Evolutionary conservation across 2,797 vertebrate species (phyloP).

Genomic region (Sebastes elongatus): DNA sequence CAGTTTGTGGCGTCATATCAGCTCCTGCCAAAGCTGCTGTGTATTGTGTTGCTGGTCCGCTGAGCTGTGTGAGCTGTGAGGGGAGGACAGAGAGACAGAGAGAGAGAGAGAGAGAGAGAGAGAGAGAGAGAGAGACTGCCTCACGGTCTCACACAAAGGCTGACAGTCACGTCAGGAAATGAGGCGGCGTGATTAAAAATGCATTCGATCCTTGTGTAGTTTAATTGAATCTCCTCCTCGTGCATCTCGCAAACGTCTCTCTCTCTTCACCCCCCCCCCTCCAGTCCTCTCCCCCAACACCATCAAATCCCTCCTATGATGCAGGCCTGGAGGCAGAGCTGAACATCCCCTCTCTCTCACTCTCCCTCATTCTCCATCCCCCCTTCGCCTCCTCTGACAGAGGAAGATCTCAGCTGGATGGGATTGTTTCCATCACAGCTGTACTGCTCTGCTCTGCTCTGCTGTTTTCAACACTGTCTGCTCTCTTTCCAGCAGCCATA

Average conservation of each 20-base stretch:
- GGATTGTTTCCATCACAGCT: constrained; percentile 65
- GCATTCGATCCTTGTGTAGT: constrained; percentile 72
- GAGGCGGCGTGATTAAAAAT: constrained; percentile 76
- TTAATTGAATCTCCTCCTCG: constrained; percentile 76
- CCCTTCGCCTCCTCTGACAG: constrained; percentile 28
- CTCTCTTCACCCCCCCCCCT: background rate
- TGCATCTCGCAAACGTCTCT: constrained; percentile 14
- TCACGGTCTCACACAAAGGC: constrained; percentile 59
- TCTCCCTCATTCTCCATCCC: constrained; percentile 30
- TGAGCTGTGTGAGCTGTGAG: constrained; percentile 26
- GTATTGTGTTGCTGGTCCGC: constrained; percentile 44
- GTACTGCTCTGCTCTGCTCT: constrained; percentile 33
- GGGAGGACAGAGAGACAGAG: constrained; percentile 9
- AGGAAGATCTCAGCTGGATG: constrained; percentile 58
- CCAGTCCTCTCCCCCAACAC: constrained; percentile 10
- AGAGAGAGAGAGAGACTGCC: constrained; percentile 28
- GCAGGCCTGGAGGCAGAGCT: constrained; percentile 47
- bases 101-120: constrained; percentile 12
- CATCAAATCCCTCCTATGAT: constrained; percentile 19
- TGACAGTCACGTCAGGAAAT: constrained; percentile 69
- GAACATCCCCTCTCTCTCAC: constrained; percentile 22
- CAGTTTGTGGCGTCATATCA: constrained; percentile 36
- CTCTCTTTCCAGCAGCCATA: constrained; percentile 40
- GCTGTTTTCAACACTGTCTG: constrained; percentile 17
- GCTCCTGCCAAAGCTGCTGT: constrained; percentile 48